A percentile compares a stretch with the other conserved stretches of the same genome.
Conservation (phyloP, 2,888 invertebrate species). For the Luperina nickerlii region DNA sequence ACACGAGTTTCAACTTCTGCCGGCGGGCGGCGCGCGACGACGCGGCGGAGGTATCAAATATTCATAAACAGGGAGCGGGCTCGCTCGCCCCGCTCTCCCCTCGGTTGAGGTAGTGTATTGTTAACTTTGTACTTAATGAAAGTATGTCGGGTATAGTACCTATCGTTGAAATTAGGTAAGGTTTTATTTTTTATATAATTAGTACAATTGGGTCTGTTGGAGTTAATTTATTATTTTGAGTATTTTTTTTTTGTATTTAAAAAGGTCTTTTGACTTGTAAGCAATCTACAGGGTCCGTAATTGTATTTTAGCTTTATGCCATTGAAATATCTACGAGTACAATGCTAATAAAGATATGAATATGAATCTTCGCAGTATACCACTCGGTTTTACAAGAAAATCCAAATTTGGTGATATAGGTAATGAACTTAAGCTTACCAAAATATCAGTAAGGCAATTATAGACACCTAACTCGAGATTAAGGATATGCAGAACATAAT, state of each 20-base stretch:
- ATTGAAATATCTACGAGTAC: no score
- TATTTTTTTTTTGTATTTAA: not conserved
- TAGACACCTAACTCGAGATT: not conserved
- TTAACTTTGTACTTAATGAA: constrained; percentile 48
- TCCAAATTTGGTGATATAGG: not conserved
- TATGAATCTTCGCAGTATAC: not conserved
- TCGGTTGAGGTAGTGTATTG: constrained; percentile 17
- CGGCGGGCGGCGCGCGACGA: constrained; percentile 28
- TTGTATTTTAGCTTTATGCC: no score
- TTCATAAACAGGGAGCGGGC: constrained; percentile 79
- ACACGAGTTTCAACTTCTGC: constrained; percentile 73
- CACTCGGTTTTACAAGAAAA: not conserved
- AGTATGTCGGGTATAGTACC: constrained; percentile 6
- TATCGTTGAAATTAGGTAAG: not conserved
- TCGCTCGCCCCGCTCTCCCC: constrained; percentile 66
- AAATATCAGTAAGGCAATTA: not conserved
- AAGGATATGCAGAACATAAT: not conserved
- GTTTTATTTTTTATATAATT: not conserved
- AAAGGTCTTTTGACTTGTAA: not conserved
- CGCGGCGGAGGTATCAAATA: constrained; percentile 78
- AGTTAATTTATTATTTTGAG: not conserved
- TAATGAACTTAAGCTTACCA: not conserved
- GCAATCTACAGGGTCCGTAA: not conserved
- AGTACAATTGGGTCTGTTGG: not conserved
- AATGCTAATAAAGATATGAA: not conserved